Conservation (phyloP, 2,797 vertebrate genomes). For the Poeciliopsis paucimaculata region DNA sequence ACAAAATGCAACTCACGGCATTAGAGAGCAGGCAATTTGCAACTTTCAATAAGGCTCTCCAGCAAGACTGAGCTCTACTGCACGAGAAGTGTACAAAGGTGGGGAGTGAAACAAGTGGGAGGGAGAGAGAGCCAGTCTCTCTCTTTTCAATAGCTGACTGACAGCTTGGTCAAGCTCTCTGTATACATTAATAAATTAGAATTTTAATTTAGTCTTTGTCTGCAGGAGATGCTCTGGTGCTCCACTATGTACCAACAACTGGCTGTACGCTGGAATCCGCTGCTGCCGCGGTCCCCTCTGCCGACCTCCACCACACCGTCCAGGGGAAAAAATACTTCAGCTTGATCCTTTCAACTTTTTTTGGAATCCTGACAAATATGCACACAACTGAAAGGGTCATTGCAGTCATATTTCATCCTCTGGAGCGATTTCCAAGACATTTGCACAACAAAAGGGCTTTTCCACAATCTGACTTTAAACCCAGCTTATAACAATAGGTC, state of each 20-base stretch:
- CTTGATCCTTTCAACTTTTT: constrained; percentile 97
- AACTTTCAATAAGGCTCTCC: constrained; percentile 62
- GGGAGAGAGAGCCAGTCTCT: constrained; percentile 76
- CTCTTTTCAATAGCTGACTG: constrained; percentile 93
- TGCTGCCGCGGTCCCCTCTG: constrained; percentile 80
- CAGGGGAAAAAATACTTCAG: constrained; percentile 85
- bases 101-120: constrained; percentile 36
- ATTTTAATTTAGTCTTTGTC: constrained; percentile 98
- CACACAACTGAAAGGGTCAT: constrained; percentile 97
- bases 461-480: constrained; percentile 89
- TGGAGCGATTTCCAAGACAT: constrained; percentile 89
- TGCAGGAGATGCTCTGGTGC: constrained; percentile 88
- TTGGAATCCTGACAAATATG: constrained; percentile 95
- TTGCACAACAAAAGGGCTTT: constrained; percentile 91
- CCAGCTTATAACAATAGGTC: constrained; percentile 85
- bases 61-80: constrained; percentile 53
- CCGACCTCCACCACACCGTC: constrained; percentile 93
- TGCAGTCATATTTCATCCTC: constrained; percentile 93
- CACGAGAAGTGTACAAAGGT: constrained; percentile 68
- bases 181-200: constrained; percentile 99
- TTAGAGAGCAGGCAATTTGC: constrained; percentile 70
- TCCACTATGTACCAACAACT: constrained; percentile 93
- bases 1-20: constrained; percentile 57
- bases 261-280: constrained; percentile 88
- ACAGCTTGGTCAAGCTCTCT: constrained; percentile 92